These are phyloP conservation scores for Tachina lurida DNA, from an alignment of 2,888 invertebrate species.

Conservation along the genomic window DNA sequence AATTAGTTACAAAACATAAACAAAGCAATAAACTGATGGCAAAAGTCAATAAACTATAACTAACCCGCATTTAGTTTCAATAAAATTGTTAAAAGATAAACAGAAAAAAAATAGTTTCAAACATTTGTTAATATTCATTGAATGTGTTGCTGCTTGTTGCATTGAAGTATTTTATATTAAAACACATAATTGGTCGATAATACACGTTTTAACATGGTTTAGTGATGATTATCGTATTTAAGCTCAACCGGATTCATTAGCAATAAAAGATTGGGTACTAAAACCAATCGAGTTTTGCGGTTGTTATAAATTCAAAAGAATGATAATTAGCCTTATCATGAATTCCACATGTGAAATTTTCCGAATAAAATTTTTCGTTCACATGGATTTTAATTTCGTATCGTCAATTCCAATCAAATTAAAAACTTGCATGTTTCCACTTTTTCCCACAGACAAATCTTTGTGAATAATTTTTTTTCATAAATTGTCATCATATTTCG, in stretches of 20 bases:
- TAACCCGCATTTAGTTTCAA: slow-evolving; percentile 59
- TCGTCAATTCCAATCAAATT: no score
- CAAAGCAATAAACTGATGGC: slow-evolving; percentile 23
- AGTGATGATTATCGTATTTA: background rate
- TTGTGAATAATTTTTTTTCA: no score
- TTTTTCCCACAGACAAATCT: no score
- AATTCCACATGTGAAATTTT: no score
- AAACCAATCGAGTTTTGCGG: background rate
- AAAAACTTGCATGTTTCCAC: no score
- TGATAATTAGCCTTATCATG: no score
- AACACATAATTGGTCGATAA: background rate
- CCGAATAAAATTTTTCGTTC: no score
- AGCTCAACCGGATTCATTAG: background rate
- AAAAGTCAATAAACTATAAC: slow-evolving; percentile 62
- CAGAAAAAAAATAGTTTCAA: slow-evolving; percentile 36
- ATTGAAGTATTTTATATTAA: slow-evolving; percentile 20
- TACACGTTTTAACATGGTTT: background rate
- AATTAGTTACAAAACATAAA: slow-evolving; percentile 33
- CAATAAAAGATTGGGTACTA: background rate
- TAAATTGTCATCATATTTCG: no score
- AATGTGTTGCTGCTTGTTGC: slow-evolving; percentile 16
- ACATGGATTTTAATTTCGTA: no score
- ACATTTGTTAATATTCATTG: slow-evolving; percentile 13
- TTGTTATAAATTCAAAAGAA: background rate
- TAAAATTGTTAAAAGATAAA: slow-evolving; percentile 14